Conservation (phyloP, 2,113 vertebrate genomes). For the Ceyx margarethae region DNA sequence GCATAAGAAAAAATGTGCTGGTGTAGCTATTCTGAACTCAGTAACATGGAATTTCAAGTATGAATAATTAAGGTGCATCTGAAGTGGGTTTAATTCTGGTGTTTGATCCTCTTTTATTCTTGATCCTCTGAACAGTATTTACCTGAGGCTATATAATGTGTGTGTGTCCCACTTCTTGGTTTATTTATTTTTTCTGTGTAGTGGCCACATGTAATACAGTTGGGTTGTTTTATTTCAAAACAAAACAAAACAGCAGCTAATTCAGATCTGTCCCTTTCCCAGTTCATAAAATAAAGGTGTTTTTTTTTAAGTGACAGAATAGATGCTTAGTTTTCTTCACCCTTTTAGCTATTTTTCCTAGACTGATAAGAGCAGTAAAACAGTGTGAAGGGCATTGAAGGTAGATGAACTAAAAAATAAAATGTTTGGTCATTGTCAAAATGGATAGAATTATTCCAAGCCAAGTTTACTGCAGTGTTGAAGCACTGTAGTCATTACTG, state of each 20-base stretch:
- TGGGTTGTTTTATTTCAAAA: not conserved
- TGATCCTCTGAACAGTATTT: not conserved
- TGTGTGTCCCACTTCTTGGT: not conserved
- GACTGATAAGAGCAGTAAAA: not conserved
- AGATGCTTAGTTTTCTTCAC: not conserved
- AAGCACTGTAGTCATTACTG: not conserved
- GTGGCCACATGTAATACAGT: fast-evolving
- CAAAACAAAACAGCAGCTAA: not conserved
- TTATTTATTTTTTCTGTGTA: not conserved
- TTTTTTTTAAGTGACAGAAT: not conserved
- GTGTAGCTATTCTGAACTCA: not conserved
- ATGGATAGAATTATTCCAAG: not conserved
- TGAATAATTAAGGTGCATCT: not conserved
- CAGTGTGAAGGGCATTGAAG: not conserved
- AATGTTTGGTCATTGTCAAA: not conserved
- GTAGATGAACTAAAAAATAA: not conserved
- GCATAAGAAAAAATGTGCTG: not conserved
- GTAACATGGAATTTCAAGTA: not conserved
- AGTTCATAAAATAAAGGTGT: not conserved
- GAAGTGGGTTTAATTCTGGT: not conserved
- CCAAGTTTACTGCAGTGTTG: not conserved
- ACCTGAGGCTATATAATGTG: not conserved
- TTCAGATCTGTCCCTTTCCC: not conserved
- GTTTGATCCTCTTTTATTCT: not conserved
- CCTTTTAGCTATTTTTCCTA: not conserved